phyloP scores from a whole-genome alignment of 2,113 vertebrate species.

The Hystrix cristata region DNA sequence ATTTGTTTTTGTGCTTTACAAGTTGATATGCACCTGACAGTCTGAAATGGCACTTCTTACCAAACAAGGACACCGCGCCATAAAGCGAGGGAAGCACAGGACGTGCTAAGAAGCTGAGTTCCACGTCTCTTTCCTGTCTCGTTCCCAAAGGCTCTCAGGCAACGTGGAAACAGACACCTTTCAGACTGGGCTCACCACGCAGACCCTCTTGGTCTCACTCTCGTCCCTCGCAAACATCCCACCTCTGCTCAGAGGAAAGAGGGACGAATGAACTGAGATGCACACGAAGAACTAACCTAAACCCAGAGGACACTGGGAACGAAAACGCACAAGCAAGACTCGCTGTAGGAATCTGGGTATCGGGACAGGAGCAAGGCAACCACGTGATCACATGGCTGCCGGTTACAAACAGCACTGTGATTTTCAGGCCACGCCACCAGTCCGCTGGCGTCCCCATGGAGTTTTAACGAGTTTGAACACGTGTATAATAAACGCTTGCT shows the following conservation, averaged over 20 bases:
- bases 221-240: not conserved
- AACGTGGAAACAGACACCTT: not conserved
- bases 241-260: not conserved
- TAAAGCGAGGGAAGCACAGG: not conserved
- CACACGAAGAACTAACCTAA: not conserved
- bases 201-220: not conserved
- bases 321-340: slow-evolving; percentile 1
- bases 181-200: not conserved
- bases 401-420: slow-evolving; percentile 36
- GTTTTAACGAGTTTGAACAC: slow-evolving; percentile 40
- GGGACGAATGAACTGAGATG: not conserved
- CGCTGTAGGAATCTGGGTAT: not conserved
- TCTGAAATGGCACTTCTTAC: slow-evolving; percentile 6
- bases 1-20: slow-evolving; percentile 4
- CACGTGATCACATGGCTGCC: not conserved
- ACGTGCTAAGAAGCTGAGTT: not conserved
- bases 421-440: not conserved
- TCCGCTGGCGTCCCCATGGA: not conserved
- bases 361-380: not conserved
- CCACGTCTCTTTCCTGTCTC: not conserved
- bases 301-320: not conserved
- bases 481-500: slow-evolving; percentile 63
- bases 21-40: not conserved
- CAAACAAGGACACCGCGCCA: not conserved
- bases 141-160: not conserved